Evolutionary conservation across 2,888 invertebrate genomes (phyloP).

Genomic region (Chrysolina oricalcia): DNA sequence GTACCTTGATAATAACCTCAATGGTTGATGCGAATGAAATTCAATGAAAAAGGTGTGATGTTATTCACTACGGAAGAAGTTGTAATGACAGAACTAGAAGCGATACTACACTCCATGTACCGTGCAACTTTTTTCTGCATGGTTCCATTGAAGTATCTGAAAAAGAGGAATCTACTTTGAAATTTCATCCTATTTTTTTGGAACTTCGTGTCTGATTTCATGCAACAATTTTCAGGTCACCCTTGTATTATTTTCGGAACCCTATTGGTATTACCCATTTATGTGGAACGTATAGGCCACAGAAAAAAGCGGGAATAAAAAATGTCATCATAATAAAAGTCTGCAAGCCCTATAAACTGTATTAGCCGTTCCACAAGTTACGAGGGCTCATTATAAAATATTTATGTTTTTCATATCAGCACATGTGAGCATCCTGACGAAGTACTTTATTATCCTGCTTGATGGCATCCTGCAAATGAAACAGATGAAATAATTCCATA

Average conservation of each 20-base stretch:
- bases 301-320: slow-evolving; percentile 50
- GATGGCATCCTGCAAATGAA: slow-evolving; percentile 49
- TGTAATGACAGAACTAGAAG: too few relatives aligned
- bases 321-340: slow-evolving; percentile 59
- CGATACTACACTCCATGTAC: too few relatives aligned
- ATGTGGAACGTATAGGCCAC: slow-evolving; percentile 24
- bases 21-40: too few relatives aligned
- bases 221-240: too few relatives aligned
- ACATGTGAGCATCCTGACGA: slow-evolving; percentile 41
- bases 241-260: neutral
- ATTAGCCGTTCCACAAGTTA: slow-evolving; percentile 53
- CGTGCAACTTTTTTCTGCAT: too few relatives aligned
- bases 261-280: slow-evolving; percentile 10
- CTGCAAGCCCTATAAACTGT: slow-evolving; percentile 57
- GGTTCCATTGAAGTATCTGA: too few relatives aligned
- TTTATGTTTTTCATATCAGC: slow-evolving; percentile 56
- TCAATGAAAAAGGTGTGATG: too few relatives aligned
- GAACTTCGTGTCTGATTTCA: neutral
- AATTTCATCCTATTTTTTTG: neutral
- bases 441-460: slow-evolving; percentile 48
- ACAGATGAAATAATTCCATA: slow-evolving; percentile 33
- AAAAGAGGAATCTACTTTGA: too few relatives aligned
- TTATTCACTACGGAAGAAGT: too few relatives aligned
- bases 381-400: slow-evolving; percentile 59
- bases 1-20: too few relatives aligned